Conservation (phyloP, 2,888 invertebrate species). For the Minunthozetes semirufus region DNA sequence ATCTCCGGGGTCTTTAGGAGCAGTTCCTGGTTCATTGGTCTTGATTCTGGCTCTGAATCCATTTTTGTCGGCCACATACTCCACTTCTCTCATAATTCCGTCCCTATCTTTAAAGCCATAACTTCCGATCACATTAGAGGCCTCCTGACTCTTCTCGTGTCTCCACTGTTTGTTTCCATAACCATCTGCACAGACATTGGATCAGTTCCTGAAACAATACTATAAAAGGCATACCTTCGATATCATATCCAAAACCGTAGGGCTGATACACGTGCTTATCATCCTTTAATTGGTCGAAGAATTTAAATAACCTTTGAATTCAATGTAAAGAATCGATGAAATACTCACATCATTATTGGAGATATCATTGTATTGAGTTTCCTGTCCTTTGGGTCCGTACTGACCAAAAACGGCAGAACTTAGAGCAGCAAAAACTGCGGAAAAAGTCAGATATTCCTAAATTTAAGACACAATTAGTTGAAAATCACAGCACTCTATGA, state of each 20-base stretch:
- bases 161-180: conserved; percentile 38
- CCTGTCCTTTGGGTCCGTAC: no score
- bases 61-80: conserved; percentile 38
- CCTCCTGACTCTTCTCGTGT: conserved; percentile 36
- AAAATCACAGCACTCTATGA: no score
- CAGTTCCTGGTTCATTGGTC: conserved; percentile 40
- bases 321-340: neutral
- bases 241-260: conserved; percentile 38
- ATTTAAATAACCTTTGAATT: neutral
- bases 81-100: conserved; percentile 37
- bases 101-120: conserved; percentile 38
- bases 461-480: no score
- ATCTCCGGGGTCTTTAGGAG: conserved; percentile 37
- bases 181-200: conserved; percentile 26
- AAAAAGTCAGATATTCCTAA: no score
- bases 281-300: neutral
- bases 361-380: no score
- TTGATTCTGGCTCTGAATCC: conserved; percentile 38
- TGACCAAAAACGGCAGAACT: no score
- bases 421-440: no score
- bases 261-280: conserved; percentile 33
- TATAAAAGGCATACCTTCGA: conserved; percentile 22
- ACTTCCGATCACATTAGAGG: conserved; percentile 34
- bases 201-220: neutral
- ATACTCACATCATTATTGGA: no score